Percentiles rank a stretch among this genome's conserved stretches.
phyloP scores from a whole-genome alignment of 2,888 invertebrate genomes.

The Limnephilus auricula region DNA sequence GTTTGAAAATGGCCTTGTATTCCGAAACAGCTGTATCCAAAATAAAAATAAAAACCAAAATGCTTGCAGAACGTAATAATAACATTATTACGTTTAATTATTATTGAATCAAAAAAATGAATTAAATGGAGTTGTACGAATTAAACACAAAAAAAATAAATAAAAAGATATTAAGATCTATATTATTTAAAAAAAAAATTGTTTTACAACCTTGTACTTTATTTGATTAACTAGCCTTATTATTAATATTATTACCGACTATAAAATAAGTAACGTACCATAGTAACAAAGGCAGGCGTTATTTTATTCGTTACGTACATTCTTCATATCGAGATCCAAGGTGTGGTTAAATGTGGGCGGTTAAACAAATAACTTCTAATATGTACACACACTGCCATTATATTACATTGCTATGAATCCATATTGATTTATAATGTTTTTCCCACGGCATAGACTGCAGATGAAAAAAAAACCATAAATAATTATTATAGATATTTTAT shows the following conservation, averaged over 20 bases:
- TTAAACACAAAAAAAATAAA: too few species aligned
- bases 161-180: too few species aligned
- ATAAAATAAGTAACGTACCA: not conserved
- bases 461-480: not conserved
- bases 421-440: not conserved
- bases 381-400: not conserved
- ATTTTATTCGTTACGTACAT: not conserved
- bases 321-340: not conserved
- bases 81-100: too few species aligned
- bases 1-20: too few species aligned
- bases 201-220: too few species aligned
- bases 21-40: too few species aligned
- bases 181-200: too few species aligned
- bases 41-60: too few species aligned
- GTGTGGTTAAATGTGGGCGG: not conserved
- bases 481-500: not conserved
- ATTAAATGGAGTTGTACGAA: too few species aligned
- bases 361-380: not conserved
- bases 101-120: too few species aligned
- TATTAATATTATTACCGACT: not conserved
- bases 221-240: not conserved
- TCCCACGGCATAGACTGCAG: not conserved
- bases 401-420: too few species aligned
- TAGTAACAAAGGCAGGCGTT: not conserved
- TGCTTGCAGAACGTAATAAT: too few species aligned